Evolutionary conservation across 2,797 vertebrate species (phyloP), one percentile per base, ranked within the genome.

Genomic region (Acestrorhynchus altus): DNA sequence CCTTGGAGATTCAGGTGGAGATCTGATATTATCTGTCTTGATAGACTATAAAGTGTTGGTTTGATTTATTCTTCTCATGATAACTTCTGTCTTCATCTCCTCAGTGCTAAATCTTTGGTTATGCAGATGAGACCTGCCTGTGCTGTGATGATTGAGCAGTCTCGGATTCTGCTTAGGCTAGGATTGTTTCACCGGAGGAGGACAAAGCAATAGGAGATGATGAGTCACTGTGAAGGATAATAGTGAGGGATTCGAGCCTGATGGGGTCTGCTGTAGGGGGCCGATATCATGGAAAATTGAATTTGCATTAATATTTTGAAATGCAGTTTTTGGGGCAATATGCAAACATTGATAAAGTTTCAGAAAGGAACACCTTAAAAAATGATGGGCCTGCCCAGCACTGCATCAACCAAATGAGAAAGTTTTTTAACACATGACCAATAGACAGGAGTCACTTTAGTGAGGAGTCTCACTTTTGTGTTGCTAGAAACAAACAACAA

Each of bases 1-100:
- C 56, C 24, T 57, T 83, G 31, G 28, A 61, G 73, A 49, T 74
- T 28, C 6, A 72, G 61, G n/a, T 71, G 26, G 61, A 83, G 72
- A 67, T 46, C 6, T 20, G 57, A 68, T 66, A 64, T 66, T 54
- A 49, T 46, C 47, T 42, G 22, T 46, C 13, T 39, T 51, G 52
- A 16, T 26, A 49, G 47, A 52, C 12, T 24, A 71, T 69, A 69
- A 54, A 54, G 66, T 31, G 22, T 10, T 26, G 59, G 28, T 59
- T 69, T 22, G 44, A 61, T 52, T 67, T 31, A 57, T 60, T 52
- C n/a, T 28, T 60, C 13, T 54, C 40, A 51, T 69, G 16, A 18
- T 51, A 46, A 56, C 24, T 42, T 44, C 49, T 7, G 47, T 77
- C 35, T 57, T 61, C 56, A 28, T 68, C 71, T 49, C 6, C 10